These are phyloP conservation scores for Tetramorium parvispinum DNA, from an alignment of 1,140 invertebrate genomes.

Conservation along the genomic window DNA sequence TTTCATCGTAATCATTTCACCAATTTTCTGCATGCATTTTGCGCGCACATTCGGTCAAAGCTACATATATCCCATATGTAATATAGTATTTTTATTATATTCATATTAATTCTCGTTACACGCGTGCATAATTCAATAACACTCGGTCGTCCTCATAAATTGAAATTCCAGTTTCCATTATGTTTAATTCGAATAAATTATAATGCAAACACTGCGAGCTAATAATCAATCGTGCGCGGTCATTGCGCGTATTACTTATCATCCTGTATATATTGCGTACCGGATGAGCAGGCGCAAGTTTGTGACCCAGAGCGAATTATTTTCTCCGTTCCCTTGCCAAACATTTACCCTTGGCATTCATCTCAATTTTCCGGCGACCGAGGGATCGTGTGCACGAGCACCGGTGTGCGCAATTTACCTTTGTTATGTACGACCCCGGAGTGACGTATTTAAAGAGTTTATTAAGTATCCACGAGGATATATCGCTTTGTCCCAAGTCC, in stretches of 20 bases:
- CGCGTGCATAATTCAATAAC: neutral
- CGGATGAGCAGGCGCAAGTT: neutral
- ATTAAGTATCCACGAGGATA: neutral
- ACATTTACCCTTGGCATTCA: conserved; percentile 59
- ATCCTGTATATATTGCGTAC: neutral
- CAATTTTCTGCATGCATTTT: conserved; percentile 14
- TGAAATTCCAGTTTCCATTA: conserved; percentile 11
- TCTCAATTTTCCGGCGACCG: conserved; percentile 46
- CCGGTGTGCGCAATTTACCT: neutral
- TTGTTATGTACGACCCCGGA: conserved; percentile 15
- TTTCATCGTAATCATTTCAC: neutral
- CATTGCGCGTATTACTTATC: neutral
- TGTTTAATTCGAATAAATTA: conserved; percentile 26
- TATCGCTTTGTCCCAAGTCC: neutral
- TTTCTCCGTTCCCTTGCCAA: conserved; percentile 32
- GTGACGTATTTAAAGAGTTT: conserved; percentile 28
- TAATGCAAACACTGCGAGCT: neutral
- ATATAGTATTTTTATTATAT: conserved; percentile 31
- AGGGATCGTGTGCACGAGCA: neutral
- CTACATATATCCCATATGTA: neutral
- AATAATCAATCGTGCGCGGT: conserved; percentile 14
- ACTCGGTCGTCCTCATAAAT: neutral
- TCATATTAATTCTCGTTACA: neutral
- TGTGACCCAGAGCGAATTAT: conserved; percentile 20
- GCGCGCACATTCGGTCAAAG: neutral